Evolutionary conservation across 2,113 vertebrate genomes (phyloP).

Genomic region (Daubentonia madagascariensis): DNA sequence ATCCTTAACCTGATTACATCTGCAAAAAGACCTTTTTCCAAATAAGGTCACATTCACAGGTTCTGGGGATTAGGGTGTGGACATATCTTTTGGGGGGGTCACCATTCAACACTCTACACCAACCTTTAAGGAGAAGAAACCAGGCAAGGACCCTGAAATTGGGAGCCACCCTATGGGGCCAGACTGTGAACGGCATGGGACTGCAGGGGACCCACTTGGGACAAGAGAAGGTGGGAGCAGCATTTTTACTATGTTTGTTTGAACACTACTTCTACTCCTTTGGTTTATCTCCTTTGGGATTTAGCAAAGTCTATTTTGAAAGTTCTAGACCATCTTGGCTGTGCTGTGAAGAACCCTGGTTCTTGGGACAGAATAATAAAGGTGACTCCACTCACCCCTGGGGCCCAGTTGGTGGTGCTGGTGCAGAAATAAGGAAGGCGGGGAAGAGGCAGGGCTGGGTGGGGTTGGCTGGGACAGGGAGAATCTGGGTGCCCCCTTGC

Average conservation of each 20-base stretch:
- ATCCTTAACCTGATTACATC: slow-evolving; percentile 24
- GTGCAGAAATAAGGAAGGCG: background rate
- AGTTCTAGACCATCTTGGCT: background rate
- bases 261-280: background rate
- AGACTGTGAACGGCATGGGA: background rate
- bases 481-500: no score
- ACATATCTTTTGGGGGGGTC: no score
- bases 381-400: background rate
- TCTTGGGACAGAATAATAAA: background rate
- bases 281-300: background rate
- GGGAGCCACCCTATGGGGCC: no score
- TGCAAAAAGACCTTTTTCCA: background rate
- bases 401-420: background rate
- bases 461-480: background rate
- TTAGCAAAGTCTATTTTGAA: background rate
- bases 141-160: background rate
- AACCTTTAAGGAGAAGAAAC: background rate
- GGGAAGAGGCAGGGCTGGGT: background rate
- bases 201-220: background rate
- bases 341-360: background rate
- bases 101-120: background rate
- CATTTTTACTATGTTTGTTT: background rate
- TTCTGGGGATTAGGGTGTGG: background rate
- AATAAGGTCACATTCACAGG: background rate
- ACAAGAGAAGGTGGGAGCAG: background rate